These are phyloP conservation scores for Anableps anableps DNA, from an alignment of 2,797 vertebrate species.

Conservation along the genomic window DNA sequence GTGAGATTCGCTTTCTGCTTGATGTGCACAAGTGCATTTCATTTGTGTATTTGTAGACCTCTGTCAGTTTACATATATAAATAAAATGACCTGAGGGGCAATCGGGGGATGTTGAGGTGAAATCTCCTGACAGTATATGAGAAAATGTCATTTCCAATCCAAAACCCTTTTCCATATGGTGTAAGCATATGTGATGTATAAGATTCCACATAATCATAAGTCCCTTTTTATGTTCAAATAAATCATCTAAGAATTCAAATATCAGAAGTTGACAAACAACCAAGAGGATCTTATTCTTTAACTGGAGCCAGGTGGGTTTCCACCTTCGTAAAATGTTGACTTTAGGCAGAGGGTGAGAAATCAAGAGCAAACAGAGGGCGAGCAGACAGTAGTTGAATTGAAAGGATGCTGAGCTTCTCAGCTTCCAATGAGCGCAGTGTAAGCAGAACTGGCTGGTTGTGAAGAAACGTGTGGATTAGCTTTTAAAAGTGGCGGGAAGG, in stretches of 20 bases:
- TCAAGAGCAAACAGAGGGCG: constrained; percentile 37
- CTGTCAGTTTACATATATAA: constrained; percentile 1
- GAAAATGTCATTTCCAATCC: constrained; percentile 13
- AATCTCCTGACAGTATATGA: constrained; percentile 14
- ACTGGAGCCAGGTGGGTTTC: constrained; percentile 56
- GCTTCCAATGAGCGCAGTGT: constrained; percentile 41
- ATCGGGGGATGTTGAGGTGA: constrained; percentile 15
- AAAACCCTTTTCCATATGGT: not conserved
- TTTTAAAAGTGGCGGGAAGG: constrained; percentile 46
- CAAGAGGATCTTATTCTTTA: constrained; percentile 51
- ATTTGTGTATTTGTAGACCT: constrained; percentile 15
- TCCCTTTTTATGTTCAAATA: constrained; percentile 26
- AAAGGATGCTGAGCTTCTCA: constrained; percentile 29
- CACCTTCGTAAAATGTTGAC: constrained; percentile 50
- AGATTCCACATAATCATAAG: constrained; percentile 21
- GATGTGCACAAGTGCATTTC: constrained; percentile 26
- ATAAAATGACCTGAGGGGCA: not conserved
- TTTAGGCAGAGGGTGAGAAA: constrained; percentile 28
- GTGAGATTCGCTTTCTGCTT: constrained; percentile 26
- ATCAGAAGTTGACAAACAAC: constrained; percentile 51
- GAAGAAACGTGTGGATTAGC: constrained; percentile 62
- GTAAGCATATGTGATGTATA: not conserved
- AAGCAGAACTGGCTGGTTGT: constrained; percentile 31
- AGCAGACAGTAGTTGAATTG: constrained; percentile 26
- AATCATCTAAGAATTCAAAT: constrained; percentile 43